These are phyloP conservation scores for Erythrocercus mccallii DNA, from an alignment of 2,113 vertebrate species.

Conservation along the genomic window DNA sequence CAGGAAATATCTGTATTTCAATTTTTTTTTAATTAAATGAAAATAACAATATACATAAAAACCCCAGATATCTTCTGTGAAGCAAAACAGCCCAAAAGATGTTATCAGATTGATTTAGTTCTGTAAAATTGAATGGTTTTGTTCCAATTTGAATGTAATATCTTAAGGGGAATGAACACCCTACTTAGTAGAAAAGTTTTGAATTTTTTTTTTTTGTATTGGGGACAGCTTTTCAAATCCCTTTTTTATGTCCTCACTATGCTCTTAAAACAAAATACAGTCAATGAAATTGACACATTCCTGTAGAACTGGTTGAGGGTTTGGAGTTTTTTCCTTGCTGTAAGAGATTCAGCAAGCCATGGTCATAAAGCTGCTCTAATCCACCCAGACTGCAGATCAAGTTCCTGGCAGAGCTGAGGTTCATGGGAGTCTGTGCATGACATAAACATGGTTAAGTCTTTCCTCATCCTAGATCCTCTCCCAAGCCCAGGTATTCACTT, in stretches of 20 bases:
- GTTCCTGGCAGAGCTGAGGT: background rate
- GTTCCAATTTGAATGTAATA: background rate
- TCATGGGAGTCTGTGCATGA: background rate
- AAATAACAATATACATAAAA: background rate
- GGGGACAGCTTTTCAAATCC: background rate
- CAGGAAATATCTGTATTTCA: background rate
- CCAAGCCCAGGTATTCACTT: rapidly evolving
- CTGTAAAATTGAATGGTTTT: background rate
- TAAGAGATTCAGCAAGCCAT: background rate
- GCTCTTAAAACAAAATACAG: background rate
- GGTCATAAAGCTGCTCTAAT: background rate
- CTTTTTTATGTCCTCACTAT: background rate
- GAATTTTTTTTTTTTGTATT: rapidly evolving
- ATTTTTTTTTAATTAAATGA: background rate
- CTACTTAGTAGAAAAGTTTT: background rate
- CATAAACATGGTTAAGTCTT: background rate
- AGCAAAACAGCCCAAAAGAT: background rate
- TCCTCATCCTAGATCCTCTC: background rate
- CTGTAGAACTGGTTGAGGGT: background rate
- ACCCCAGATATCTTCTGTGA: background rate
- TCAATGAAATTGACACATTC: background rate
- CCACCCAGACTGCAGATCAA: background rate
- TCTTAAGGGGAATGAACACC: background rate
- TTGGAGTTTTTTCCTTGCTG: background rate
- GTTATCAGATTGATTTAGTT: background rate